Conservation (phyloP, 1,140 invertebrate species). For the Agraylea sexmaculata region DNA sequence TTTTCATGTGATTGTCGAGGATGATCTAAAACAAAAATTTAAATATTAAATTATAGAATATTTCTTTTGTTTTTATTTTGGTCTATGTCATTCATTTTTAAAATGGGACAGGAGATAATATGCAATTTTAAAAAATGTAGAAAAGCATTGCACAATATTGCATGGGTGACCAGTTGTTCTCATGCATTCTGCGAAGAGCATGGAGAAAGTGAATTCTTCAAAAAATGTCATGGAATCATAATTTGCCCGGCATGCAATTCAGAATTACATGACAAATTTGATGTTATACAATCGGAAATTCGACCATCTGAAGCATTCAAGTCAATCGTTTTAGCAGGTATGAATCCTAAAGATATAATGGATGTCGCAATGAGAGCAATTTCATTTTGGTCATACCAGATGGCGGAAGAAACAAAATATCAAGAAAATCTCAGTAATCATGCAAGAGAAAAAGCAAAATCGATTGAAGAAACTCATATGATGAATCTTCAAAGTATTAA, state of each 20-base stretch:
- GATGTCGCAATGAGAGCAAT: constrained; percentile 40
- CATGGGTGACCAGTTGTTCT: constrained; percentile 43
- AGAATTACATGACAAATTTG: constrained; percentile 37
- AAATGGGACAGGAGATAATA: constrained; percentile 33
- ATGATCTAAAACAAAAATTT: constrained; percentile 38
- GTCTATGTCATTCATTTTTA: constrained; percentile 7
- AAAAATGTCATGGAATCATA: constrained; percentile 31
- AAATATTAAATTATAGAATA: constrained; percentile 3
- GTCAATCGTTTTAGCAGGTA: constrained; percentile 38
- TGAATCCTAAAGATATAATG: constrained; percentile 39
- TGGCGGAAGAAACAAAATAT: constrained; percentile 37
- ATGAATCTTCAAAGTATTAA: constrained; percentile 35
- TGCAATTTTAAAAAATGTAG: constrained; percentile 42
- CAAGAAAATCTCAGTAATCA: constrained; percentile 36
- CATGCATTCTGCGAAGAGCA: constrained; percentile 43
- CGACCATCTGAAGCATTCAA: constrained; percentile 39
- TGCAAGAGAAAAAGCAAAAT: constrained; percentile 32
- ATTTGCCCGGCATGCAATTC: constrained; percentile 38
- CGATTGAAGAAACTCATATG: constrained; percentile 33
- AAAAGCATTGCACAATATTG: constrained; percentile 27
- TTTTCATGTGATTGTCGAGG: constrained; percentile 60
- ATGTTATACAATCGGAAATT: constrained; percentile 41
- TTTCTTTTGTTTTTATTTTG: no score
- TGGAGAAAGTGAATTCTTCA: constrained; percentile 36
- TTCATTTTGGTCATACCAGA: constrained; percentile 42